A percentile compares a stretch with the other conserved stretches of the same genome.
These are phyloP conservation scores for Herpailurus yagouaroundi DNA, from an alignment of 2,113 vertebrate species.

Conservation along the genomic window DNA sequence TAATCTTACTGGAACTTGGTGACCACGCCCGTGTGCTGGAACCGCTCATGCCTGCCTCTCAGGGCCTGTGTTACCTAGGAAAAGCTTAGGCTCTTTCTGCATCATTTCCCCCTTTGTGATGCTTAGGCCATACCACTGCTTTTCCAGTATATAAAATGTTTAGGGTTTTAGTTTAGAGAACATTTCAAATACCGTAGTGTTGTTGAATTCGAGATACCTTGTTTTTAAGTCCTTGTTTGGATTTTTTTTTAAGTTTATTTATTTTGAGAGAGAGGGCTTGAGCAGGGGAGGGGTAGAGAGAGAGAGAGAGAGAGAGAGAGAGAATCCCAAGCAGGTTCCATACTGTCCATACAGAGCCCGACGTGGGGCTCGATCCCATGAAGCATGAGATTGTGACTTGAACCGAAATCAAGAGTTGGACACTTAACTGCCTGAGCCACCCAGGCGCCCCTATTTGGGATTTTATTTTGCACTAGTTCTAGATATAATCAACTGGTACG, in stretches of 20 bases:
- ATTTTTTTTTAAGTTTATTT: neutral
- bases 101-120: neutral
- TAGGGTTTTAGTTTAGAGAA: slow-evolving; percentile 16
- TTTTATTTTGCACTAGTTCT: neutral
- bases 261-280: no score
- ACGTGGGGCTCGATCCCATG: no score
- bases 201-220: neutral
- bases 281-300: no score
- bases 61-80: neutral
- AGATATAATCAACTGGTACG: neutral
- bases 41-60: neutral
- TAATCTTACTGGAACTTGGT: neutral
- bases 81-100: neutral
- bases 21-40: neutral
- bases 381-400: no score
- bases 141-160: neutral
- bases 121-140: neutral
- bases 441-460: neutral
- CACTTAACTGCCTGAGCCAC: no score
- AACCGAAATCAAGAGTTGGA: no score
- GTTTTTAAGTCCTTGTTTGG: neutral
- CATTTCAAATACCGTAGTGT: neutral
- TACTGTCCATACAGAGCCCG: no score
- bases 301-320: no score
- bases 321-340: no score